Conservation (phyloP, 35 echinoderm and acorn worm species). For the Ptychodera flava region DNA sequence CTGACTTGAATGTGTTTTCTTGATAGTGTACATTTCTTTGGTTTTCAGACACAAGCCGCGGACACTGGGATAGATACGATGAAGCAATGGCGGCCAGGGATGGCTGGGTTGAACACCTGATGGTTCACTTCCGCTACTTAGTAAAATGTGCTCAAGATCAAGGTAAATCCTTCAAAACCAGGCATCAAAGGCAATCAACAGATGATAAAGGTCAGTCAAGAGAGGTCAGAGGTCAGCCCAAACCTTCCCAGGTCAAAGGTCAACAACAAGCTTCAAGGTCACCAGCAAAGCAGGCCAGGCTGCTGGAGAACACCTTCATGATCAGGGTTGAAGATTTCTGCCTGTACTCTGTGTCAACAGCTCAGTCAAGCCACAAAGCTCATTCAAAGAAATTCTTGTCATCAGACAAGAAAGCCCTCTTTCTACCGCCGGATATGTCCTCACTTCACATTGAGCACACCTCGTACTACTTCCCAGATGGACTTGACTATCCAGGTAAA, state of each 20-base stretch:
- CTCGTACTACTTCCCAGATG: conserved; percentile 95
- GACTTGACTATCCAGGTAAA: conserved; percentile 85
- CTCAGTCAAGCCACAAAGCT: conserved; percentile 21
- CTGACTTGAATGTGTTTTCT: too few relatives aligned
- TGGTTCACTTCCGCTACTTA: conserved; percentile 56
- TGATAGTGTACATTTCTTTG: too few relatives aligned
- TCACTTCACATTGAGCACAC: conserved; percentile 91
- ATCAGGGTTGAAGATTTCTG: conserved; percentile 56
- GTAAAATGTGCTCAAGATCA: conserved; percentile 1
- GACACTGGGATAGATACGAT: conserved; percentile 87
- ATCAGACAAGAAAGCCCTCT: conserved; percentile 92
- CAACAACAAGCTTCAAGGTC: neutral
- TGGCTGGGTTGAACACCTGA: conserved; percentile 78
- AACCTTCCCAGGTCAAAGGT: conserved; percentile 34
- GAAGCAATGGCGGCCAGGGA: conserved; percentile 75
- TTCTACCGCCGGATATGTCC: conserved; percentile 69
- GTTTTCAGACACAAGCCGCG: conserved; percentile 66
- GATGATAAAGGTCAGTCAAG: neutral
- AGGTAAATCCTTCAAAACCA: neutral
- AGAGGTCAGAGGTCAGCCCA: conserved; percentile 25
- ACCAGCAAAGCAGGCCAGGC: conserved; percentile 48
- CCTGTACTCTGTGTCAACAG: conserved; percentile 35
- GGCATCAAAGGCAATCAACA: neutral
- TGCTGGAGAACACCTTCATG: conserved; percentile 80
- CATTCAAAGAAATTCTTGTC: conserved; percentile 35